A percentile compares a stretch with the other conserved stretches of the same genome.
Conservation (phyloP, 2,797 vertebrate species). For the Chloroceryle amazona region DNA sequence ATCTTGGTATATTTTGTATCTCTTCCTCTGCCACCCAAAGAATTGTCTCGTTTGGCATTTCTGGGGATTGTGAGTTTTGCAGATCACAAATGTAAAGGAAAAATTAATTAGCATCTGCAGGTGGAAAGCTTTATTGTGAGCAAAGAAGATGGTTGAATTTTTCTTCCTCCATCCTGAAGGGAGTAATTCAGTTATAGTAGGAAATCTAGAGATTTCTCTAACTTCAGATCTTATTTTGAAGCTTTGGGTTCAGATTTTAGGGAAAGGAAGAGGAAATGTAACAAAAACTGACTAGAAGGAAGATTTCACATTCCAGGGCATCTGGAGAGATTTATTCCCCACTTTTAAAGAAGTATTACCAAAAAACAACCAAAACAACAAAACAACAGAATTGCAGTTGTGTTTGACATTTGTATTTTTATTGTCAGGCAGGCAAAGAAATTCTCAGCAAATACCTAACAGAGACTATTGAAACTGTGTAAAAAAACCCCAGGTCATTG, state of each 20-base stretch:
- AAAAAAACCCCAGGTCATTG: not conserved
- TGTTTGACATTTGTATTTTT: not conserved
- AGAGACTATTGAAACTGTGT: not conserved
- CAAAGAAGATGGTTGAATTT: not conserved
- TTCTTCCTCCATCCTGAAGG: not conserved
- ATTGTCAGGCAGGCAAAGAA: conserved; percentile 37
- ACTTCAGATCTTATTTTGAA: not conserved
- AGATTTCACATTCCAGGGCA: not conserved
- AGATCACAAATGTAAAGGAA: not conserved
- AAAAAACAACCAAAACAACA: not conserved
- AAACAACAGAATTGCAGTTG: not conserved
- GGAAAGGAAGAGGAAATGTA: not conserved
- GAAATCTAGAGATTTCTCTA: not conserved
- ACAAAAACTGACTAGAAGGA: not conserved
- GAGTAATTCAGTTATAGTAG: not conserved
- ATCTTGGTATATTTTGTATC: not conserved
- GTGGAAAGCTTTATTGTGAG: not conserved
- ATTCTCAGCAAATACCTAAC: not conserved
- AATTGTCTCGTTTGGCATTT: not conserved
- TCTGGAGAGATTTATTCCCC: not conserved
- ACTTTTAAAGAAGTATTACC: not conserved
- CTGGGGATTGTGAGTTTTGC: not conserved
- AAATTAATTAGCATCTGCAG: not conserved
- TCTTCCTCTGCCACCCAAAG: not conserved
- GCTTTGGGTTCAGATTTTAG: not conserved